Conservation (phyloP, 92 coral and sea anemone species). For the Actinernus sp. region DNA sequence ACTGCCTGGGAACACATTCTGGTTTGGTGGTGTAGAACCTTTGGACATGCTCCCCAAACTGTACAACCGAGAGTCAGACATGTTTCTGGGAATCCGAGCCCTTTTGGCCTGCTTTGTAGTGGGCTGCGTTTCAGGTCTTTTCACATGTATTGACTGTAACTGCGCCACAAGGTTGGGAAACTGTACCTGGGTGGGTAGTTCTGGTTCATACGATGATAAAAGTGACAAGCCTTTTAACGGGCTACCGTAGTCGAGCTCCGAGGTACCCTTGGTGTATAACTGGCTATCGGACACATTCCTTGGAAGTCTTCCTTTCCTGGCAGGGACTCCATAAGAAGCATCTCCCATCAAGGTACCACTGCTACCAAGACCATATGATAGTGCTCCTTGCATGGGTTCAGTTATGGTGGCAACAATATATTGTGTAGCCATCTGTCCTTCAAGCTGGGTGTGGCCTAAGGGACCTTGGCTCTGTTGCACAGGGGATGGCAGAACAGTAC, state of each 20-base stretch:
- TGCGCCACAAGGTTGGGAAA: conserved; percentile 98
- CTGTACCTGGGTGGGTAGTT: conserved; percentile 91
- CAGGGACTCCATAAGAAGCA: too few relatives aligned
- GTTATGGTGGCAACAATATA: too few relatives aligned
- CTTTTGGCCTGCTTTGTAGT: conserved; percentile 79
- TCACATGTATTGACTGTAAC: conserved; percentile 73
- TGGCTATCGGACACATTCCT: conserved; percentile 96
- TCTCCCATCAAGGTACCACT: too few relatives aligned
- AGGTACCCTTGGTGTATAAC: conserved; percentile 77
- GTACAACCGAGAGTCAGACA: conserved; percentile 93
- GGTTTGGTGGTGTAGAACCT: conserved; percentile 22
- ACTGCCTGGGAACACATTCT: background rate
- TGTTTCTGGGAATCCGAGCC: conserved; percentile 87
- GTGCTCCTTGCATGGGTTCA: too few relatives aligned
- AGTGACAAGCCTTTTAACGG: conserved; percentile 35
- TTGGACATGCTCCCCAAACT: conserved; percentile 51
- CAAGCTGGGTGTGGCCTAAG: background rate
- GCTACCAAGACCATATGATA: too few relatives aligned
- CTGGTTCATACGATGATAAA: conserved; percentile 68
- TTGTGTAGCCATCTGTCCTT: too few relatives aligned
- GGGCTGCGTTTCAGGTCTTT: conserved; percentile 61
- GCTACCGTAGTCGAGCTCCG: conserved; percentile 3
- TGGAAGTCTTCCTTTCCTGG: conserved; percentile 78
- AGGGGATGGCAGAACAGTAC: conserved; percentile 13
- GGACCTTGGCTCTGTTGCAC: background rate